Conservation (phyloP, 2,113 vertebrate species). For the Tylochromis polylepis region DNA sequence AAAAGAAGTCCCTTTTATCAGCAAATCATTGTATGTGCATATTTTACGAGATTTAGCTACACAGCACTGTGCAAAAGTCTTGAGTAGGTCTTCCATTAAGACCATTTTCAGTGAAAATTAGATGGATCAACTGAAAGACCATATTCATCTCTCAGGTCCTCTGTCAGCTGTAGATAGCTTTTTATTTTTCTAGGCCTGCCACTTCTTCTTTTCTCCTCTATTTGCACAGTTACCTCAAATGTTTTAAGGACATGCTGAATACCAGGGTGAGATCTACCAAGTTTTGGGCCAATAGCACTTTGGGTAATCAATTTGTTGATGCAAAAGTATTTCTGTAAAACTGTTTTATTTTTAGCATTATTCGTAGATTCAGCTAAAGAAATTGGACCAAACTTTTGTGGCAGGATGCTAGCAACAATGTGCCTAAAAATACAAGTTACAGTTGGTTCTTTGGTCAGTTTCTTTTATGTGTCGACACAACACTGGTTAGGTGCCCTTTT, state of each 20-base stretch:
- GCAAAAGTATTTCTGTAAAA: background rate
- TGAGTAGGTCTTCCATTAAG: background rate
- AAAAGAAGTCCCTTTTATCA: background rate
- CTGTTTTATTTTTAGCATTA: background rate
- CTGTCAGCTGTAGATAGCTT: too few relatives aligned
- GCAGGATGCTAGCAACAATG: background rate
- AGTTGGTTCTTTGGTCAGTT: background rate
- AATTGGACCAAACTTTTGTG: background rate
- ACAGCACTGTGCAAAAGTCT: background rate
- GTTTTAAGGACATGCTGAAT: background rate
- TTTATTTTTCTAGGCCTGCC: background rate
- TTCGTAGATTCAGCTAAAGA: background rate
- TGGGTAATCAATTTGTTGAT: background rate
- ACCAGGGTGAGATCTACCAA: background rate
- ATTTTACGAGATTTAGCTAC: background rate
- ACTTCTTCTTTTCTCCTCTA: background rate
- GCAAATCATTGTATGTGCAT: background rate
- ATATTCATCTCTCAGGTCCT: background rate
- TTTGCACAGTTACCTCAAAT: background rate
- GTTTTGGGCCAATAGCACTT: background rate
- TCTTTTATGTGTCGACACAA: background rate
- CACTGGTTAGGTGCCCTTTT: background rate
- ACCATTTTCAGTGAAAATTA: background rate
- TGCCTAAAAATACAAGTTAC: background rate
- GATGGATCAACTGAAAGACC: background rate